Evolutionary conservation across 2,888 invertebrate genomes (phyloP).

Genomic region (Agrilus biguttatus): DNA sequence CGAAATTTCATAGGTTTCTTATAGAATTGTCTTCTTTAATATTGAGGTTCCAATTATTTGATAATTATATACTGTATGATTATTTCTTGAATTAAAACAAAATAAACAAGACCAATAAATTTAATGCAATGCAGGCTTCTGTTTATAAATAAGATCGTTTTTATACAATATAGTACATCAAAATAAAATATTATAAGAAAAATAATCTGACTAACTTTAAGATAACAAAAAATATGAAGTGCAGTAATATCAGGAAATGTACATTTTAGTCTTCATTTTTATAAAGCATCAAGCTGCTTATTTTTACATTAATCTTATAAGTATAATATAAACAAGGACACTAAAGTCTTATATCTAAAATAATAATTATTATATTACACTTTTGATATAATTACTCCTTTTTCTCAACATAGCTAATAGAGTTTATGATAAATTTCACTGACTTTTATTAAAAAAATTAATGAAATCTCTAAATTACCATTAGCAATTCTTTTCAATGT

Average conservation of each 20-base stretch:
- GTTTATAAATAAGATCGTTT: constrained; percentile 29
- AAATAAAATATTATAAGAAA: constrained; percentile 6
- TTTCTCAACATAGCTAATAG: not conserved
- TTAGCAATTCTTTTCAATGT: too few relatives aligned
- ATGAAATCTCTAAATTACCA: too few relatives aligned
- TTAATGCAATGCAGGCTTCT: constrained; percentile 27
- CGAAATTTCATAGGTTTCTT: too few relatives aligned
- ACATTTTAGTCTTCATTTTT: constrained; percentile 15
- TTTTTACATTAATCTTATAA: not conserved
- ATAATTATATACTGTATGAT: too few relatives aligned
- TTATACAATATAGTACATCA: constrained; percentile 28
- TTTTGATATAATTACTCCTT: not conserved
- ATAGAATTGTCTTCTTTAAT: too few relatives aligned
- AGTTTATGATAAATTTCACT: too few relatives aligned
- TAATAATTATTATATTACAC: not conserved
- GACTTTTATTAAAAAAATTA: too few relatives aligned
- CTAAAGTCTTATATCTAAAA: too few relatives aligned
- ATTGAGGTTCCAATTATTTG: too few relatives aligned
- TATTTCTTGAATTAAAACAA: too few relatives aligned
- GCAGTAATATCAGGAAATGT: constrained; percentile 11
- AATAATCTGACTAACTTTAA: constrained; percentile 4
- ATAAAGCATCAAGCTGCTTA: constrained; percentile 19
- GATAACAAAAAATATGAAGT: constrained; percentile 11
- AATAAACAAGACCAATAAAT: constrained; percentile 10
- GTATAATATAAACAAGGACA: too few relatives aligned